These are phyloP conservation scores for Lampris megalopsis DNA, from an alignment of 2,113 vertebrate genomes.

Conservation along the genomic window DNA sequence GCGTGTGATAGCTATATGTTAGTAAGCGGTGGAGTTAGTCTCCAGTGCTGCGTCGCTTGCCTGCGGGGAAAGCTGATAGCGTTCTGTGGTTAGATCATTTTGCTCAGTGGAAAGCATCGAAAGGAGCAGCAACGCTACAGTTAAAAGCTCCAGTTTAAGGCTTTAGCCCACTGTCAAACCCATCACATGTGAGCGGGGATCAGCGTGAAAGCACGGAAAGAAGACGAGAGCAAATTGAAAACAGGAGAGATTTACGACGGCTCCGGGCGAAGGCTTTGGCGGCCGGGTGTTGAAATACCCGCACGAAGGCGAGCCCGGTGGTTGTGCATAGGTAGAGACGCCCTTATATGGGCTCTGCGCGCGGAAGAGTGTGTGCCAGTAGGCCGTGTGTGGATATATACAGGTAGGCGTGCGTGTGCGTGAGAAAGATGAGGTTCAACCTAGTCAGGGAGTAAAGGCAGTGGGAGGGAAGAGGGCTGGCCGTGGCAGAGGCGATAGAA, in stretches of 20 bases:
- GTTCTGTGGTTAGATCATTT: constrained; percentile 70
- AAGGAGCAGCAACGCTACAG: constrained; percentile 53
- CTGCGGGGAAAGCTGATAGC: constrained; percentile 67
- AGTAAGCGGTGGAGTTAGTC: constrained; percentile 51
- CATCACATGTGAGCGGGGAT: constrained; percentile 44
- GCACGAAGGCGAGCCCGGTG: constrained; percentile 1
- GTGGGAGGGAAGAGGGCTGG: constrained; percentile 47
- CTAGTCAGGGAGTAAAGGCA: constrained; percentile 49
- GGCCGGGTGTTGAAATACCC: not conserved
- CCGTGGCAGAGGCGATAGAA: constrained; percentile 26
- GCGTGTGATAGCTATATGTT: constrained; percentile 57
- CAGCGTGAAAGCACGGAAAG: constrained; percentile 8
- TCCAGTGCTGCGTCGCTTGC: constrained; percentile 35
- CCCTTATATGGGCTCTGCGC: not conserved
- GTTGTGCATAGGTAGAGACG: not conserved
- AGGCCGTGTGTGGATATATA: constrained; percentile 1
- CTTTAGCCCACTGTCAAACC: constrained; percentile 50
- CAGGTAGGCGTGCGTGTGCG: not conserved
- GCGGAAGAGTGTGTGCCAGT: constrained; percentile 9
- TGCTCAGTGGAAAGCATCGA: constrained; percentile 58
- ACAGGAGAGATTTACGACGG: constrained; percentile 14
- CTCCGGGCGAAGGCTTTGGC: constrained; percentile 14
- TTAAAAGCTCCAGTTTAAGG: constrained; percentile 28
- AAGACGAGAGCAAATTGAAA: constrained; percentile 15
- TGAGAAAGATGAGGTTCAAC: constrained; percentile 37